Percentiles rank a stretch among this genome's conserved stretches.
Conservation (phyloP, 2,888 invertebrate species). For the Agrotis exclamationis region DNA sequence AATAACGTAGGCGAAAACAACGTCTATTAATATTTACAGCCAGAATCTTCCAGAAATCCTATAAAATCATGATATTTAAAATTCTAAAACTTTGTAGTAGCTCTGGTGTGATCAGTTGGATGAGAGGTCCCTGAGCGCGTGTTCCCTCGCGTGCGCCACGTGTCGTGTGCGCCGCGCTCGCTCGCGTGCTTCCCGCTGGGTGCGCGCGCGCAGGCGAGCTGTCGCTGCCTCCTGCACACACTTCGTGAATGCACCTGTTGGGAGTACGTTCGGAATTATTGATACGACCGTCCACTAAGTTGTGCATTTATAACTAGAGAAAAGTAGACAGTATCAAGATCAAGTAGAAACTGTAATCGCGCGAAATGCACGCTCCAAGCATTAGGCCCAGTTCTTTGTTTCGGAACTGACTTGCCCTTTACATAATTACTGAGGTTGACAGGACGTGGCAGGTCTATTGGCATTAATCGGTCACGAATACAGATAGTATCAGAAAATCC, state of each 20-base stretch:
- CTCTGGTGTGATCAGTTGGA: slow-evolving; percentile 21
- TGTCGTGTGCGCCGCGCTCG: slow-evolving; percentile 76
- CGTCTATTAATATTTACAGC: not conserved
- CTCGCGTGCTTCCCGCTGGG: slow-evolving; percentile 77
- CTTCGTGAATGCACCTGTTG: slow-evolving; percentile 77
- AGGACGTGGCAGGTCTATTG: not conserved
- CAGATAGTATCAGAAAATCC: not conserved
- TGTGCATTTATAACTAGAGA: too few relatives aligned
- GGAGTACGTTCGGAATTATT: not conserved
- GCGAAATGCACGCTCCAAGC: too few relatives aligned
- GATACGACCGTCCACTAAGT: not conserved
- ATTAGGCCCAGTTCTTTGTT: too few relatives aligned
- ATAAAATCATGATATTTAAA: not conserved
- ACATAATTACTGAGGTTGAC: too few relatives aligned
- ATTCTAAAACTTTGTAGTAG: not conserved
- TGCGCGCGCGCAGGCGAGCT: slow-evolving; percentile 77
- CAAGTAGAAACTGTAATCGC: too few relatives aligned
- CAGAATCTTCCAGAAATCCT: not conserved
- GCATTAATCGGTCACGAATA: not conserved
- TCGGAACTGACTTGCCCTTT: too few relatives aligned
- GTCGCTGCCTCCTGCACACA: slow-evolving; percentile 81
- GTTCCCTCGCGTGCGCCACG: slow-evolving; percentile 80
- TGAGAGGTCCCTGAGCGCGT: slow-evolving; percentile 75
- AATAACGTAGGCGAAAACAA: not conserved
- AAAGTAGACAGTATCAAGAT: too few relatives aligned